A percentile compares a stretch with the other conserved stretches of the same genome.
phyloP scores from a whole-genome alignment of 1,140 invertebrate genomes.

The Drosophila miranda region DNA sequence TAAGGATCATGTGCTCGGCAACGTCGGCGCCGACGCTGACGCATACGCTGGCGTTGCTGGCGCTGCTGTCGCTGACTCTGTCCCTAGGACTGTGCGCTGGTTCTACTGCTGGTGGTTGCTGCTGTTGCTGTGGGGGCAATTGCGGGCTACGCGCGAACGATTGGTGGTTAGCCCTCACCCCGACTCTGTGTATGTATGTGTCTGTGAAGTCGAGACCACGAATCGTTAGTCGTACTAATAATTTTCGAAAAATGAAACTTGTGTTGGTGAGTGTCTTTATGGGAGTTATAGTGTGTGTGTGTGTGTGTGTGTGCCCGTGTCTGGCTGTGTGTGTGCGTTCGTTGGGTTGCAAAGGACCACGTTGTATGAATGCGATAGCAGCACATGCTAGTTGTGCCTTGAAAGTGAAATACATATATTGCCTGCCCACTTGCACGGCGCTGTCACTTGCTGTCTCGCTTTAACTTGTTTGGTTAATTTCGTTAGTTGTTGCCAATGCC shows the following conservation, averaged over 20 bases:
- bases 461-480: conserved; percentile 77
- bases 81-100: conserved; percentile 5
- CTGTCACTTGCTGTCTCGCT: conserved; percentile 61
- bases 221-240: conserved; percentile 82
- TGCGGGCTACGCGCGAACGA: conserved; percentile 77
- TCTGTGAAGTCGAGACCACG: conserved; percentile 62
- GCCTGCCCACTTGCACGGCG: conserved; percentile 37
- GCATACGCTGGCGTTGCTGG: conserved; percentile 33
- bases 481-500: conserved; percentile 60
- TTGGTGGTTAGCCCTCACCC: conserved; percentile 66
- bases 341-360: not conserved
- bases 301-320: conserved; percentile 6
- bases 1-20: conserved; percentile 82
- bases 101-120: conserved; percentile 8
- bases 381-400: conserved; percentile 1
- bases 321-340: conserved; percentile 10
- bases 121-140: conserved; percentile 53
- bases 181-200: conserved; percentile 19
- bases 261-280: conserved; percentile 1
- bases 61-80: conserved; percentile 31
- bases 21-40: conserved; percentile 28
- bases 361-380: conserved; percentile 13
- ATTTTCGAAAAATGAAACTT: conserved; percentile 76
- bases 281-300: not conserved
- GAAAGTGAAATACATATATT: not conserved